Base-by-base conservation (phyloP, 2,888 invertebrate species). In the Nymphalis polychloros region DNA sequence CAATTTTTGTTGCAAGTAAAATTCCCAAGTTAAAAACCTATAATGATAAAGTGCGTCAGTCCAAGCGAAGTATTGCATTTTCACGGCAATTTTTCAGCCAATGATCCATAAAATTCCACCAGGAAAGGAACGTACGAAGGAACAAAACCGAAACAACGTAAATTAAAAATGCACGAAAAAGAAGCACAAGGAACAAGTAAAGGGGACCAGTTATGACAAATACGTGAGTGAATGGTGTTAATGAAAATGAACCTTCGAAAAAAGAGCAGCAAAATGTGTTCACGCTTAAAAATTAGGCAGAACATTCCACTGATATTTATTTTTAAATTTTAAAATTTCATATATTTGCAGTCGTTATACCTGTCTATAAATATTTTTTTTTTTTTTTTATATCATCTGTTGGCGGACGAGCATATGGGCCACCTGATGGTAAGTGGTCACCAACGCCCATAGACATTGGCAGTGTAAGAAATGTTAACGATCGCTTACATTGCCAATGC, bases 181-280 rank as follows among this genome's bases (percentile, higher is more conserved):
- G 83, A 84, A 89, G 17, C 53, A 78, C 82, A 86, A 19, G 77
- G 77, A 71, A 65, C 23, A 48, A 49, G 79, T 77, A 77, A 81
- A 79, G 82, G 82, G 83, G 85, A 84, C 85, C 82, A 85, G 92
- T 90, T 92, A 92, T 92, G 92, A 92, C 92, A 92, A 92, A 92
- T 92, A 92, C 92, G 92, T 91, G 90, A 91, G 87, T 86, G 86
- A 86, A 89, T 88, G 88, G 84, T 82, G 90, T 84, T 92, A 92
- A 92, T 92, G 90, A 92, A 92, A 91, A 89, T 85, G 88, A 86
- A 88, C 87, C 85, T 87, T 90, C 88, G 52, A 64, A 68, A 76
- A 73, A 82, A 85, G 17, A 27, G n/a, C 27, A 31, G n/a, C 16
- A 31, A 86, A 85, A 80, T 79, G 68, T 59, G 69, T 62, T 5